Base-by-base conservation (phyloP, 2,797 vertebrate species). In the Hylomyscus alleni region DNA sequence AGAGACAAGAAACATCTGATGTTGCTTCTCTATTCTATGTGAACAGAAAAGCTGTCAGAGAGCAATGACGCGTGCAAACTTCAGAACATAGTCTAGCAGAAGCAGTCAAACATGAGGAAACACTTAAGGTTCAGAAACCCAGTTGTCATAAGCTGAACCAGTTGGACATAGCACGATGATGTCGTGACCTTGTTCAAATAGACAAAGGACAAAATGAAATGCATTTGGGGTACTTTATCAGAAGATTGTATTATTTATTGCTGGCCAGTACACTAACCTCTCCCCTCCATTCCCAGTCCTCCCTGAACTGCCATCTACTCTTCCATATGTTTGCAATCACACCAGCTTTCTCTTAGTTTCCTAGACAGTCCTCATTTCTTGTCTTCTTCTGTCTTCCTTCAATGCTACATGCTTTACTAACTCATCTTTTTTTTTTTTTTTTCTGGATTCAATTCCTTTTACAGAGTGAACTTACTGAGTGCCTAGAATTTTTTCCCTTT, bases 1-100 rank as follows among this genome's bases (percentile, higher is more conserved):
- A 92, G 72, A 76, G 76, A 93, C 56, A 89, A 90, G 62, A 93
- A 89, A 93, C n/a, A 75, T 73, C 80, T 90, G 92, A 62, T 65
- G 69, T 15, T 40, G 91, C 81, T 93, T 95, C 54, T 77, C 47
- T 83, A 82, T 34, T 67, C 44, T 12, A 65, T 11, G 50, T 22
- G 40, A 54, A 44, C 13, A 62, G 44, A 82, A 91, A 96, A 80
- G 88, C 67, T n/a, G 26, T 86, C 90, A 90, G 65, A 67, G 84
- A 84, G 6, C 24, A 85, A 92, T 89, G 17, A 52, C 76, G 31
- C 75, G 76, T 4, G 14, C 47, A 78, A 80, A 69, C 54, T 34
- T 91, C 37, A 93, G 67, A 44, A 58, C 91, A 4, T 29, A 37
- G 77, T 95, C 40, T 91, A 94, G 82, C 44, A 87, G 54, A 82